phyloP scores from a whole-genome alignment of 2,888 invertebrate genomes.

The Drosophila hawaiiensis region DNA sequence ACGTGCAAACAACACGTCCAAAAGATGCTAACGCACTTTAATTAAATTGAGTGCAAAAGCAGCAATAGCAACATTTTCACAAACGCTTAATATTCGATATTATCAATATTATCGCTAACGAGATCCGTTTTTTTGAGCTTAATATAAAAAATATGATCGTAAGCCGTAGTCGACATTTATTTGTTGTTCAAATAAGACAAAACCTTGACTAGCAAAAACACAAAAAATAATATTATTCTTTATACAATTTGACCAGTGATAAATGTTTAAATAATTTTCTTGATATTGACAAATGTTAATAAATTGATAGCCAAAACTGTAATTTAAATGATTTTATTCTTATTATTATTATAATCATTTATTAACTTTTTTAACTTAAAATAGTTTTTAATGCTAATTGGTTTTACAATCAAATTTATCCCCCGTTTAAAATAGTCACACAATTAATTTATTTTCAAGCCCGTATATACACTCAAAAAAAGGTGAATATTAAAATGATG shows the following conservation, averaged over 20 bases:
- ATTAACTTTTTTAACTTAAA: not conserved
- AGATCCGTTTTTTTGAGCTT: not conserved
- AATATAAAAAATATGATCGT: not conserved
- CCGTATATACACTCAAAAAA: not conserved
- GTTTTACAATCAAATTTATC: not conserved
- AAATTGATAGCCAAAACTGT: not conserved
- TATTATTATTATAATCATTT: not conserved
- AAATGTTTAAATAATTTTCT: not conserved
- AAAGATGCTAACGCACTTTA: constrained; percentile 31
- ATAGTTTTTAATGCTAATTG: not conserved
- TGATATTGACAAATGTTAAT: not conserved
- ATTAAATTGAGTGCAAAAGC: constrained; percentile 18
- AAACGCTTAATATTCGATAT: not conserved
- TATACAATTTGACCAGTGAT: not conserved
- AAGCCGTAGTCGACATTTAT: not conserved
- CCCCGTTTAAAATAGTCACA: not conserved
- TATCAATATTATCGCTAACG: not conserved
- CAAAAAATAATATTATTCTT: not conserved
- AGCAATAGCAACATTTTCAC: not conserved
- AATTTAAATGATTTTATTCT: not conserved
- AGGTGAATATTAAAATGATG: not conserved
- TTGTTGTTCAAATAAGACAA: not conserved
- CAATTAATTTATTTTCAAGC: not conserved
- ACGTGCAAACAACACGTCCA: constrained; percentile 59
- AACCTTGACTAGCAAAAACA: not conserved